Percentiles rank a stretch among this genome's conserved stretches.
These are phyloP conservation scores for Dryoscopus gambensis DNA, from an alignment of 2,113 vertebrate genomes.

Conservation along the genomic window DNA sequence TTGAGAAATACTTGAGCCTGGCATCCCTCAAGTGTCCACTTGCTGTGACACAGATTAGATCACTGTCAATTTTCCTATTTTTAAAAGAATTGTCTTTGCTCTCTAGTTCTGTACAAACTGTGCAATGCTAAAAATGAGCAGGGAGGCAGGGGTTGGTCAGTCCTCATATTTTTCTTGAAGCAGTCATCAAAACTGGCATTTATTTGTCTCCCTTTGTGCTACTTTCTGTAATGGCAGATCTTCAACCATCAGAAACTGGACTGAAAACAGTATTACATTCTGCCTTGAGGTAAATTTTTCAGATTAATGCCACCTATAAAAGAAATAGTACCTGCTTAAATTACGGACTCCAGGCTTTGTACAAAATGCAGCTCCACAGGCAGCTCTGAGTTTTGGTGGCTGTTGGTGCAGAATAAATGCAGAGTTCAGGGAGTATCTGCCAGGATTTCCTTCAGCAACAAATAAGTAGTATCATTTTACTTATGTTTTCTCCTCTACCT, in stretches of 20 bases:
- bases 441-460: background rate
- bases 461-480: background rate
- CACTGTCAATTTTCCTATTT: background rate
- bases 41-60: background rate
- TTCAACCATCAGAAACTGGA: background rate
- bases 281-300: background rate
- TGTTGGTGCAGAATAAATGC: background rate
- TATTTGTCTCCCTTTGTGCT: background rate
- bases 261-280: background rate
- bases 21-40: background rate
- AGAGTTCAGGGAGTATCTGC: background rate
- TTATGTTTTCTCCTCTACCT: background rate
- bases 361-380: background rate
- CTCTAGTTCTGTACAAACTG: background rate
- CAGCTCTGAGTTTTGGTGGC: background rate
- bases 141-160: background rate
- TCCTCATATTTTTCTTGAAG: background rate
- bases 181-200: background rate
- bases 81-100: background rate
- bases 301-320: background rate
- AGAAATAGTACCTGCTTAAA: background rate
- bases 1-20: background rate
- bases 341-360: background rate
- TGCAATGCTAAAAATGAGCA: background rate
- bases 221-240: background rate